Conservation (phyloP, 2,797 vertebrate species). For the Platyrinchus mystaceus region DNA sequence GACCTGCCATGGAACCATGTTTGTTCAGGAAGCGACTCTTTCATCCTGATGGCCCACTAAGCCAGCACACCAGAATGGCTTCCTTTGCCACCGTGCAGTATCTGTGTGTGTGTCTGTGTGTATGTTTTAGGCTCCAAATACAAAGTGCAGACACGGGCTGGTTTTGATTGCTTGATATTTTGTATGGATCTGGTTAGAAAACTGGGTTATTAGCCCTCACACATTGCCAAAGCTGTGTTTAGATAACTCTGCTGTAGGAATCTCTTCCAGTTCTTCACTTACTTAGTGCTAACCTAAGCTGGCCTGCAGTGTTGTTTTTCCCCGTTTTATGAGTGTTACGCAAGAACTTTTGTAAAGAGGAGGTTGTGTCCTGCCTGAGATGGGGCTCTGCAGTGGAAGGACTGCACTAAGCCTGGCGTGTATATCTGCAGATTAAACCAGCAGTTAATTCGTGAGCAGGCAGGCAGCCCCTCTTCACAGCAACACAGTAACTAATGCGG, state of each 20-base stretch:
- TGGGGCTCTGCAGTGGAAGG: not conserved
- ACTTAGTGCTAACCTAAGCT: not conserved
- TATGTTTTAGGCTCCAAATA: not conserved
- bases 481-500: not conserved
- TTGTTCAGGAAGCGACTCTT: slow-evolving; percentile 11
- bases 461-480: not conserved
- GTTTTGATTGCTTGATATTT: not conserved
- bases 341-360: not conserved
- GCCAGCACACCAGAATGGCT: not conserved
- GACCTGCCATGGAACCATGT: not conserved
- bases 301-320: not conserved
- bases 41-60: not conserved
- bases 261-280: slow-evolving; percentile 1
- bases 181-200: slow-evolving; percentile 22
- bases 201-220: not conserved
- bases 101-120: too few species aligned
- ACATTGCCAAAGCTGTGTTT: not conserved
- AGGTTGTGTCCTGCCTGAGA: not conserved
- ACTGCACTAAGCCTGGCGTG: not conserved
- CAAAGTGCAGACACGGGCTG: not conserved
- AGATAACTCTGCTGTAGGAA: slow-evolving; percentile 7
- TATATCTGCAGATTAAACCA: not conserved
- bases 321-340: not conserved
- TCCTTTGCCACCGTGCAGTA: not conserved
- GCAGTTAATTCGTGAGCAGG: not conserved